phyloP scores from a whole-genome alignment of 2,888 invertebrate species.

The Bedellia somnulentella region DNA sequence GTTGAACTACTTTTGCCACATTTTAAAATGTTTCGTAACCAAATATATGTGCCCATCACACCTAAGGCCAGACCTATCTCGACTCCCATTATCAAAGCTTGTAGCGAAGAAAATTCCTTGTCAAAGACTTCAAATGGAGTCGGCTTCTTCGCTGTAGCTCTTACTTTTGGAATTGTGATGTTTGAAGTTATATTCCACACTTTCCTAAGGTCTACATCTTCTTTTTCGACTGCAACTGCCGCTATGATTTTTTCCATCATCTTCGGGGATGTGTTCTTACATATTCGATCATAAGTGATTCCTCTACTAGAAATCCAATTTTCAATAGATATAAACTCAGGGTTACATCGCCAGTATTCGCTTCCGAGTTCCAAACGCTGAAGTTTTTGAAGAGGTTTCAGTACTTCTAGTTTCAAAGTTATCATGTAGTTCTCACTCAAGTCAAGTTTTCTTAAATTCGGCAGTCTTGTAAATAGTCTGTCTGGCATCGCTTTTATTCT shows the following conservation, averaged over 20 bases:
- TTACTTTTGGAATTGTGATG: constrained; percentile 17
- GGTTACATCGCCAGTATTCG: constrained; percentile 62
- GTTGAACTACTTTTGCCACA: constrained; percentile 25
- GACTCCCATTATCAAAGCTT: constrained; percentile 42
- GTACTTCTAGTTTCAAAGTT: constrained; percentile 42
- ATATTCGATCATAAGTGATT: constrained; percentile 47
- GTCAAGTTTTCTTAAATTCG: constrained; percentile 59
- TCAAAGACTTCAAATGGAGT: constrained; percentile 42
- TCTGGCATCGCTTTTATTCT: constrained; percentile 57
- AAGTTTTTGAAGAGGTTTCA: constrained; percentile 47
- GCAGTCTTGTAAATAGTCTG: constrained; percentile 52
- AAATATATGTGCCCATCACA: constrained; percentile 41
- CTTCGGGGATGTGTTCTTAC: constrained; percentile 35
- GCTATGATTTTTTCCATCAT: constrained; percentile 62
- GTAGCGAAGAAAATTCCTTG: constrained; percentile 38
- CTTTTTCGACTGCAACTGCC: constrained; percentile 30
- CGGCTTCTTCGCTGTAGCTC: constrained; percentile 16
- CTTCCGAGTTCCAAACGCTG: constrained; percentile 52
- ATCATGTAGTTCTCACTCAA: constrained; percentile 64
- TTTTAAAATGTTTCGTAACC: constrained; percentile 34
- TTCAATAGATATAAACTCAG: constrained; percentile 34
- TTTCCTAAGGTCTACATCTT: constrained; percentile 32
- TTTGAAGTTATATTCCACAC: constrained; percentile 38
- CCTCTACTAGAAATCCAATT: constrained; percentile 34
- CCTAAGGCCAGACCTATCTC: constrained; percentile 44